Percentiles rank a stretch among this genome's conserved stretches.
phyloP scores from a whole-genome alignment of 2,888 invertebrate genomes.

The Agrenia bidenticulata region DNA sequence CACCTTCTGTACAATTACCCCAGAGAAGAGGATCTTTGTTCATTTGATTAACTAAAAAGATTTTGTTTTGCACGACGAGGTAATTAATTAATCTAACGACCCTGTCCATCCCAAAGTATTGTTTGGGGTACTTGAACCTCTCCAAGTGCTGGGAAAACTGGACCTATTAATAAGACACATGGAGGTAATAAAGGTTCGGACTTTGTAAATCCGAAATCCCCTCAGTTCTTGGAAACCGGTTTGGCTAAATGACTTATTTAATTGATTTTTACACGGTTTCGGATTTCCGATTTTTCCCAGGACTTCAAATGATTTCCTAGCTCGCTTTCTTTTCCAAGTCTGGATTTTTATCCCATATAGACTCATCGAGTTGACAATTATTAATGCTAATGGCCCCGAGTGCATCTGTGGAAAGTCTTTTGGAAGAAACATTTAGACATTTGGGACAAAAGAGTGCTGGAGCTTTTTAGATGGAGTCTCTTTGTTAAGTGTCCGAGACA shows the following conservation, averaged over 20 bases:
- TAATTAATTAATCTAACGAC: constrained; percentile 41
- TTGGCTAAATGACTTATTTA: constrained; percentile 8
- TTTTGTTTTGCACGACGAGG: constrained; percentile 21
- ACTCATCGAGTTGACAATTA: constrained; percentile 4
- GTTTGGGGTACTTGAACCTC: constrained; percentile 21
- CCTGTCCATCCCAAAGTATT: constrained; percentile 8
- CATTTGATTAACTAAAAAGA: constrained; percentile 8
- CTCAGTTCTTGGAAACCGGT: constrained; percentile 17
- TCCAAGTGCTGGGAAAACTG: constrained; percentile 22
- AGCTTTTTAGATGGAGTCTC: no score
- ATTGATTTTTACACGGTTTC: constrained; percentile 12
- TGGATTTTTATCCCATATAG: not conserved
- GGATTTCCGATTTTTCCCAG: constrained; percentile 9
- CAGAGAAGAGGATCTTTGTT: not conserved
- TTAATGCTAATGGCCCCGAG: constrained; percentile 12
- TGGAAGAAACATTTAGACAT: not conserved
- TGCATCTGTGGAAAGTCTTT: not conserved
- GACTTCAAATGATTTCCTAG: not conserved
- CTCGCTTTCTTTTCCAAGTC: not conserved
- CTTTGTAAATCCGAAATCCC: not conserved
- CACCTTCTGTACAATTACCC: no score
- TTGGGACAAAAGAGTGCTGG: no score
- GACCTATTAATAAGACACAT: constrained; percentile 33
- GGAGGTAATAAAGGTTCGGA: no score
- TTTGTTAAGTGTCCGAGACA: no score